phyloP scores from a whole-genome alignment of 92 coral and sea anemone species.

The Muricea muricata region DNA sequence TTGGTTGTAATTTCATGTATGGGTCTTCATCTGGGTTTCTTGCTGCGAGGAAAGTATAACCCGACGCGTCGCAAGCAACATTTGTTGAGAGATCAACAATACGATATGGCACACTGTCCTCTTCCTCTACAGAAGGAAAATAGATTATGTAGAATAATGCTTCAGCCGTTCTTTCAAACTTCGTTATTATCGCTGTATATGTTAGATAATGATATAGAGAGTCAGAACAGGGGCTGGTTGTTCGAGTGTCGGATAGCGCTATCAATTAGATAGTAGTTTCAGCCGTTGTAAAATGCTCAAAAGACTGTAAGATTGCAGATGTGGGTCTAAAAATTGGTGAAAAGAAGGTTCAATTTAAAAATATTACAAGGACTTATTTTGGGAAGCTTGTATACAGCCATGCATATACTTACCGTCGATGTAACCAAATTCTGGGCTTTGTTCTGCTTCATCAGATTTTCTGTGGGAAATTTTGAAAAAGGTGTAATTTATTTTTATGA shows the following conservation, averaged over 20 bases:
- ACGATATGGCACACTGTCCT: conserved; percentile 41
- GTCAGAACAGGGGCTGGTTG: too few relatives aligned
- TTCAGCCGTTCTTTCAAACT: too few relatives aligned
- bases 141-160: too few relatives aligned
- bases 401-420: conserved; percentile 1
- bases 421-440: not conserved
- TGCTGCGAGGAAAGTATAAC: conserved; percentile 34
- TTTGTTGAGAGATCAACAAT: conserved; percentile 30
- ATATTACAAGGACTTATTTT: not conserved
- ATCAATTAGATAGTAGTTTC: too few relatives aligned
- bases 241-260: too few relatives aligned
- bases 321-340: too few relatives aligned
- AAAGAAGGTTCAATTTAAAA: too few relatives aligned
- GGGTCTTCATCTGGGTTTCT: conserved; percentile 26
- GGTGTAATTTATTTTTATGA: too few relatives aligned
- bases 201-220: too few relatives aligned
- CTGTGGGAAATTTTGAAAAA: not conserved
- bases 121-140: conserved; percentile 8
- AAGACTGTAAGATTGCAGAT: too few relatives aligned
- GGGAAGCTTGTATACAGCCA: not conserved
- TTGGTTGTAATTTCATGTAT: conserved; percentile 9
- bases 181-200: too few relatives aligned
- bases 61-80: conserved; percentile 18
- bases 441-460: not conserved
- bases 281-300: too few relatives aligned